phyloP scores from a whole-genome alignment of 1,140 invertebrate genomes.

The Drosophila novamexicana region DNA sequence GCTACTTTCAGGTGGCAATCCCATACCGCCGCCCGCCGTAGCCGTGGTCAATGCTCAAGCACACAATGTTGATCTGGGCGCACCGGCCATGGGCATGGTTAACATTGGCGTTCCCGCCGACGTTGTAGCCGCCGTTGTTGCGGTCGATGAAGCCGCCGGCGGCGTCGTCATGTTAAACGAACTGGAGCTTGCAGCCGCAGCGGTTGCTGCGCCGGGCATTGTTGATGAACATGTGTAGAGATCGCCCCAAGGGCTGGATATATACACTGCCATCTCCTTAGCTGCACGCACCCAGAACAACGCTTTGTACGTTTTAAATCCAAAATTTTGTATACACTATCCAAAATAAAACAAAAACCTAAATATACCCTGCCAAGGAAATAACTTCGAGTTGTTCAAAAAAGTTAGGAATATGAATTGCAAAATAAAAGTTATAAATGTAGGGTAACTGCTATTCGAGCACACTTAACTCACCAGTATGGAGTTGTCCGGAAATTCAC shows the following conservation, averaged over 20 bases:
- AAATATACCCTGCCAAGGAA: too few species aligned
- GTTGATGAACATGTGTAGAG: slow-evolving; percentile 63
- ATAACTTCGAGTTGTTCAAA: too few species aligned
- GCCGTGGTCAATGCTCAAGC: slow-evolving; percentile 65
- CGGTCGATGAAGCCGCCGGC: slow-evolving; percentile 76
- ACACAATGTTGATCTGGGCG: slow-evolving; percentile 55
- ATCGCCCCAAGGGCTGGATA: slow-evolving; percentile 14
- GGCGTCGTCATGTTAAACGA: slow-evolving; percentile 71
- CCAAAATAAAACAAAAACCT: slow-evolving; percentile 38
- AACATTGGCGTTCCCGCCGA: slow-evolving; percentile 39
- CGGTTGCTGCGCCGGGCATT: slow-evolving; percentile 37
- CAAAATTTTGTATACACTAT: slow-evolving; percentile 71
- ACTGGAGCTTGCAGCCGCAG: slow-evolving; percentile 63
- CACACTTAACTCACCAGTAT: too few species aligned
- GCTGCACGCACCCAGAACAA: slow-evolving; percentile 52
- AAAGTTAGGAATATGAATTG: too few species aligned
- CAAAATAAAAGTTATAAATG: too few species aligned
- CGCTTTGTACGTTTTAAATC: slow-evolving; percentile 70
- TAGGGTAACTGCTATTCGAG: too few species aligned
- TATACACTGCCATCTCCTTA: slow-evolving; percentile 63
- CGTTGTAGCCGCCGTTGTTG: slow-evolving; percentile 58
- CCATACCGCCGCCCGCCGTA: slow-evolving; percentile 81
- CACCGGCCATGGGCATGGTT: slow-evolving; percentile 30
- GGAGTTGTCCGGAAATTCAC: too few species aligned
- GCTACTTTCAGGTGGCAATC: slow-evolving; percentile 85